Percentiles rank a stretch among this genome's conserved stretches.
phyloP scores from a whole-genome alignment of 2,113 vertebrate genomes.

The Engraulis encrasicolus region DNA sequence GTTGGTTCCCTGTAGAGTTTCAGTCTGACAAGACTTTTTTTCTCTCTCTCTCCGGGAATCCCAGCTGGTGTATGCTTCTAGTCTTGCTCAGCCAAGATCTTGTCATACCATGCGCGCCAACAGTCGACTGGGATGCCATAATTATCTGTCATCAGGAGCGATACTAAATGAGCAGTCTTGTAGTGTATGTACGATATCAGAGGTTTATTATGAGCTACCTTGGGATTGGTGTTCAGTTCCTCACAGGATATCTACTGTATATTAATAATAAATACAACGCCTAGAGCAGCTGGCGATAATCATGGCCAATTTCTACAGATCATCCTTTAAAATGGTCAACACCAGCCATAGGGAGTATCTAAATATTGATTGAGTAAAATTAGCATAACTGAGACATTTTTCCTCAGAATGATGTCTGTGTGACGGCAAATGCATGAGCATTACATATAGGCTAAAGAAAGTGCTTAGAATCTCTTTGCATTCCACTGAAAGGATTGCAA shows the following conservation, averaged over 20 bases:
- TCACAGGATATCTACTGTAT: too few species aligned
- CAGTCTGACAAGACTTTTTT: not conserved
- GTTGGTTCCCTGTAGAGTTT: not conserved
- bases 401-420: not conserved
- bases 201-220: not conserved
- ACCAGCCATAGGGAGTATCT: not conserved
- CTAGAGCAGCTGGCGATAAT: not conserved
- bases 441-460: too few species aligned
- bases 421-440: too few species aligned
- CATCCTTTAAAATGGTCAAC: not conserved
- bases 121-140: not conserved
- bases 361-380: not conserved
- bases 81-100: not conserved
- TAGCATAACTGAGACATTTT: not conserved
- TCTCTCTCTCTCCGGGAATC: too few species aligned
- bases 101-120: not conserved
- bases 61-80: not conserved
- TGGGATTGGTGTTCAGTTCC: too few species aligned
- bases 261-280: too few species aligned
- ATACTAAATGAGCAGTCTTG: not conserved
- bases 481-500: too few species aligned
- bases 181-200: too few species aligned
- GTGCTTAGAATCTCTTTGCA: not conserved
- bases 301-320: not conserved
- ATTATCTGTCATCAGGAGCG: not conserved